A percentile compares a stretch with the other conserved stretches of the same genome.
phyloP scores from a whole-genome alignment of 2,888 invertebrate genomes.

The Periphyllus acericola region DNA sequence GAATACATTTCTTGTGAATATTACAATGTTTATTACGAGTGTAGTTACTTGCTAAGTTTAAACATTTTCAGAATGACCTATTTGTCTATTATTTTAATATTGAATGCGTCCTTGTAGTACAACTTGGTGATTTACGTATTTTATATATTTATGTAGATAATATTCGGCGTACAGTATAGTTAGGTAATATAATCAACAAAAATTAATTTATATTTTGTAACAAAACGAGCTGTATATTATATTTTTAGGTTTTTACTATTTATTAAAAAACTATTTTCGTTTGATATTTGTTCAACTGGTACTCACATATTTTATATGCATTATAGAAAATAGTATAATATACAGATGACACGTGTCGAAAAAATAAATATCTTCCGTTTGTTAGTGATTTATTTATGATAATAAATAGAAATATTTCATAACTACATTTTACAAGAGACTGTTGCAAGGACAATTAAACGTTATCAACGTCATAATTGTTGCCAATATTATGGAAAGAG shows the following conservation, averaged over 20 bases:
- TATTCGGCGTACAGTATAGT: background rate
- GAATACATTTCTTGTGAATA: conserved; percentile 11
- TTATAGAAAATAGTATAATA: background rate
- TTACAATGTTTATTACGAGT: background rate
- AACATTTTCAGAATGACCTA: background rate
- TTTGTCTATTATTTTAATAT: background rate
- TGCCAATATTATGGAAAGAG: conserved; percentile 33
- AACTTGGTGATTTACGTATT: background rate
- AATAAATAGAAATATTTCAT: background rate
- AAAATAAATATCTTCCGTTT: background rate
- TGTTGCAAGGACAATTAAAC: conserved; percentile 43
- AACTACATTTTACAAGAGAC: conserved; percentile 2
- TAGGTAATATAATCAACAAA: background rate
- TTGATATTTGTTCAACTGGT: conserved; percentile 13
- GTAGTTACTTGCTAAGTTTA: background rate
- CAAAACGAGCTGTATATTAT: background rate
- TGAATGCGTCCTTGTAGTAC: background rate
- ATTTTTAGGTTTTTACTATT: background rate
- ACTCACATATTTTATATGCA: background rate
- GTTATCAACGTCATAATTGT: conserved; percentile 34
- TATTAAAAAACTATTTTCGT: background rate
- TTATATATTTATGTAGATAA: background rate
- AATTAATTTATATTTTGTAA: background rate
- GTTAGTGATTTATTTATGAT: background rate
- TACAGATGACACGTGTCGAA: background rate